Evolutionary conservation across 2,113 vertebrate genomes (phyloP).

Genomic region (Sitta europaea): DNA sequence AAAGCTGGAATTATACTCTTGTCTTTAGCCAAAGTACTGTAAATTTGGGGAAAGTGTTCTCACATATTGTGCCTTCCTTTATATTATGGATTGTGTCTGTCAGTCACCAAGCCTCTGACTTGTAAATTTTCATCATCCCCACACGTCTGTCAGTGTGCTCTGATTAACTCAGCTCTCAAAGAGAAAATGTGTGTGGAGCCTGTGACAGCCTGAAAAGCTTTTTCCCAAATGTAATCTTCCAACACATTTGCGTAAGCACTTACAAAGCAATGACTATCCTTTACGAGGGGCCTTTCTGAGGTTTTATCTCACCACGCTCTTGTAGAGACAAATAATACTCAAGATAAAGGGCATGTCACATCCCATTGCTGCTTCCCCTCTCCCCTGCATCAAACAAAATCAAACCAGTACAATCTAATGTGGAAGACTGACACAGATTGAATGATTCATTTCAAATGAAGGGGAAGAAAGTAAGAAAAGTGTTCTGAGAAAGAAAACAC

Average conservation of each 20-base stretch:
- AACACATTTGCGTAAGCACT: neutral
- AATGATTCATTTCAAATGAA: constrained; percentile 43
- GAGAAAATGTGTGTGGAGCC: neutral
- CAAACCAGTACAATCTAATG: neutral
- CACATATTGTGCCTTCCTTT: neutral
- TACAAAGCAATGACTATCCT: neutral
- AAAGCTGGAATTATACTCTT: neutral
- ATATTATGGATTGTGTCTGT: neutral
- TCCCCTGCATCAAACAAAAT: neutral
- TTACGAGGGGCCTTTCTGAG: neutral
- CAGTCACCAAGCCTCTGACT: neutral
- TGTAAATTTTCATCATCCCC: neutral
- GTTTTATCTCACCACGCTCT: neutral
- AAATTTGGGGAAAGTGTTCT: neutral
- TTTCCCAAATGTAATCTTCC: neutral
- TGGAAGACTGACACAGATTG: neutral
- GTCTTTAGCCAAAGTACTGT: neutral
- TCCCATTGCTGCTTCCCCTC: neutral
- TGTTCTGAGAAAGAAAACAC: neutral
- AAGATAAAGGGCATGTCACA: constrained; percentile 31
- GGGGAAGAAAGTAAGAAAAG: neutral
- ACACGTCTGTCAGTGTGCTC: neutral
- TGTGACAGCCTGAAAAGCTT: neutral
- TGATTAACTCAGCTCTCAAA: neutral
- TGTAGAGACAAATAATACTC: constrained; percentile 13